phyloP scores from a whole-genome alignment of 92 coral and sea anemone species.

The Parazoanthus atlanticus region DNA sequence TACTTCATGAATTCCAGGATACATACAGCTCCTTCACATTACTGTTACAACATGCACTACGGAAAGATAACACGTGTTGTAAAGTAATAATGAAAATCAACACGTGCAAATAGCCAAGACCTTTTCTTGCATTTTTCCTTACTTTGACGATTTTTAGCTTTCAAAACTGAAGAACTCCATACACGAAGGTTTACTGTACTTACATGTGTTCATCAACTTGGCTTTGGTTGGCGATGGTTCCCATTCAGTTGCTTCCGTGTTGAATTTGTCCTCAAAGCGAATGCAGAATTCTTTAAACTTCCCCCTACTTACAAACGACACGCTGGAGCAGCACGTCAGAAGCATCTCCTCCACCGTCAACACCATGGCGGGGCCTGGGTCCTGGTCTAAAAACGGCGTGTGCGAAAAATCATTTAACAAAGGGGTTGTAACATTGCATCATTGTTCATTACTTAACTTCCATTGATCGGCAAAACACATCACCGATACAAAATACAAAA shows the following conservation, averaged over 20 bases:
- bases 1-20: too few species aligned
- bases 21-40: too few species aligned
- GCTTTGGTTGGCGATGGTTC: constrained; percentile 67
- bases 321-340: constrained; percentile 91
- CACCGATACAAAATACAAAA: too few species aligned
- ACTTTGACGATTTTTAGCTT: too few species aligned
- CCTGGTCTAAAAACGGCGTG: constrained; percentile 51
- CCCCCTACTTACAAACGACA: constrained; percentile 95
- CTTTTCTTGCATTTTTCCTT: too few species aligned
- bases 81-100: too few species aligned
- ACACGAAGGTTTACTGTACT: constrained; percentile 26
- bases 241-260: constrained; percentile 87
- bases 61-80: too few species aligned
- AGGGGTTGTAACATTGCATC: neutral
- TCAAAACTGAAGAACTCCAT: neutral
- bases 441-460: neutral
- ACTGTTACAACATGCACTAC: too few species aligned
- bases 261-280: constrained; percentile 95
- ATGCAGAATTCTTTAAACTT: constrained; percentile 89
- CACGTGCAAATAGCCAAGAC: too few species aligned
- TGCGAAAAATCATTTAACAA: neutral
- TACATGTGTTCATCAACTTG: constrained; percentile 79
- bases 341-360: constrained; percentile 91
- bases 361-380: constrained; percentile 86
- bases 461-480: neutral